A percentile compares a stretch with the other conserved stretches of the same genome.
phyloP scores from a whole-genome alignment of 2,888 invertebrate species.

The Conistra vaccinii region DNA sequence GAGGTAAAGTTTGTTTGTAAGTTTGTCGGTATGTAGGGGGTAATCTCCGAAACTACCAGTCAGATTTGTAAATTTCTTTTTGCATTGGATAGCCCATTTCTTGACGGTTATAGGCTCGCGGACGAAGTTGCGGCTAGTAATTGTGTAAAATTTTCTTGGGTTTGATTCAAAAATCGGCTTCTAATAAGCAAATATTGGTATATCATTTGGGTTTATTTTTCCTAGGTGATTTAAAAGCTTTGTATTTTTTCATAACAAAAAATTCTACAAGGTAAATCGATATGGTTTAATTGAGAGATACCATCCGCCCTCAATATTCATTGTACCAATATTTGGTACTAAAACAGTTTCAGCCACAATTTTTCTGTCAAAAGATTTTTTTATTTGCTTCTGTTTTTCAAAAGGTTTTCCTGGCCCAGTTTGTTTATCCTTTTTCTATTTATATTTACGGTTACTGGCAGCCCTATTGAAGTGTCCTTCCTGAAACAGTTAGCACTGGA shows the following conservation, averaged over 20 bases:
- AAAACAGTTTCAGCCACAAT: background rate
- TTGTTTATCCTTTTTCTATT: conserved; percentile 11
- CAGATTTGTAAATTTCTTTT: too few species aligned
- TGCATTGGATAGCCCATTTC: too few species aligned
- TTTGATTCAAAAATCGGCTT: too few species aligned
- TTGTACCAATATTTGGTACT: conserved; percentile 1
- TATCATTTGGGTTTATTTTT: background rate
- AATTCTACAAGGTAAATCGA: too few species aligned
- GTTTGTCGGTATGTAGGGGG: too few species aligned
- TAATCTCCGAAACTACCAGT: too few species aligned
- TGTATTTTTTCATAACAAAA: background rate
- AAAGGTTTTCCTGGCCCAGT: conserved; percentile 13
- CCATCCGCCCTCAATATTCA: background rate
- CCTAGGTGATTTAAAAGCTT: background rate
- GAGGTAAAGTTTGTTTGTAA: too few species aligned
- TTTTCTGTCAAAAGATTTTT: background rate
- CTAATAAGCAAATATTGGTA: background rate
- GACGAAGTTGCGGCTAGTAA: too few species aligned
- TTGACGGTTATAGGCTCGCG: too few species aligned
- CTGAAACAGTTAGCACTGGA: conserved; percentile 52
- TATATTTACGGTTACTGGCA: conserved; percentile 20
- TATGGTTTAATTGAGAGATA: background rate
- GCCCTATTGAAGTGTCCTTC: conserved; percentile 52
- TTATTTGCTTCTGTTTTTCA: conserved; percentile 4
- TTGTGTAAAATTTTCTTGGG: background rate